Evolutionary conservation across 2,888 invertebrate genomes (phyloP).

Genomic region (Agrotis clavis): DNA sequence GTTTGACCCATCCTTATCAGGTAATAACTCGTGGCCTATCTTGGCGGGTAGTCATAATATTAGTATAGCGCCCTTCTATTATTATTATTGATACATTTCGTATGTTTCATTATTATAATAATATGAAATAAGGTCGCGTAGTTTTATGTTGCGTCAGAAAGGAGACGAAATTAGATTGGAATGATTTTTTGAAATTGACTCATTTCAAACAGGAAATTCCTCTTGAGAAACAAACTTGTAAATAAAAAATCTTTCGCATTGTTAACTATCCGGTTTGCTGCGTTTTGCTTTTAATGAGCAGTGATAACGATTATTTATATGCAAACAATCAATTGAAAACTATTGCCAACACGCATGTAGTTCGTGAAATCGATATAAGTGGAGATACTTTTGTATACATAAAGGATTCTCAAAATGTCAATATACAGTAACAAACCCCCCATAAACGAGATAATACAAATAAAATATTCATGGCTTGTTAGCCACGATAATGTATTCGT

Average conservation of each 20-base stretch:
- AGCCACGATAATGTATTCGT: conserved; percentile 68
- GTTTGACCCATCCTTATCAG: conserved; percentile 47
- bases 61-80: conserved; percentile 18
- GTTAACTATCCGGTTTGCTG: neutral
- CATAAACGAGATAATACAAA: conserved; percentile 57
- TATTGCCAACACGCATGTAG: neutral
- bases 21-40: conserved; percentile 44
- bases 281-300: neutral
- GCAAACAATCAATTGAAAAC: conserved; percentile 13
- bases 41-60: conserved; percentile 44
- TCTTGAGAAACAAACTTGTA: conserved; percentile 6
- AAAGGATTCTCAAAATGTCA: conserved; percentile 22
- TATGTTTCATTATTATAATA: conserved; percentile 29
- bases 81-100: conserved; percentile 27
- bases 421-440: conserved; percentile 31
- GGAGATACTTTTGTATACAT: conserved; percentile 1
- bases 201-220: conserved; percentile 27
- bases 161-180: conserved; percentile 25
- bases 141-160: conserved; percentile 37
- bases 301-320: conserved; percentile 20
- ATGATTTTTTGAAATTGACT: conserved; percentile 36
- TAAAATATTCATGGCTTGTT: conserved; percentile 75
- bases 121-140: conserved; percentile 38
- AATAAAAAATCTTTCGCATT: conserved; percentile 5
- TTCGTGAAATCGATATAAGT: conserved; percentile 23